Base-by-base conservation (phyloP, 2,113 vertebrate genomes). In the Vulpes vulpes region DNA sequence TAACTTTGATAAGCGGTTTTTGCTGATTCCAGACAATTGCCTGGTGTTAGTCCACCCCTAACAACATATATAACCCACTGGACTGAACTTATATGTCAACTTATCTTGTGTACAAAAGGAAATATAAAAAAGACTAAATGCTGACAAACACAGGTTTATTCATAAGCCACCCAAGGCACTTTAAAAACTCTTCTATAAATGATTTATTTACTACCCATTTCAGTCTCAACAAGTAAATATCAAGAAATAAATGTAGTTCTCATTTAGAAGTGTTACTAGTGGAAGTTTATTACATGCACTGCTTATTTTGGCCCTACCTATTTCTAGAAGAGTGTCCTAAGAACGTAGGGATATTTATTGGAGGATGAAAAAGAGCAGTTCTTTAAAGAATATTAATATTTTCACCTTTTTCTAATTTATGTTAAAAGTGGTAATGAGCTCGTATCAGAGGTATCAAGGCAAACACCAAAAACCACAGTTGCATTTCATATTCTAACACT, bases 211-310 rank as follows among this genome's bases (percentile, higher is more conserved):
- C 25, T 95, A 51, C 11, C 30, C 25, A 64, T 19, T 96, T 82
- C 5, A 95, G 91, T 92, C 43, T 93, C 91, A 94, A 94, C 20
- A 87, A 89, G 4, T 65, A 89, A 76, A 65, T 38, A 90, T 25
- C 23, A 95, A 96, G 22, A 86, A 89, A 96, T 51, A 93, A 80
- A 91, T 22, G 3, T 7, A 62, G 30, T 95, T 95, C 32, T 79
- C 60, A 92, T 67, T 83, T 62, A 96, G 82, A 35, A 38, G 23
- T 89, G 38, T 94, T 32, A 87, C 38, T 95, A 91, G 4, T 78
- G n/a, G 89, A 82, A 71, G 38, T 71, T 91, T 11, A 91, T 86
- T 82, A 84, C 8, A 55, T 57, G 32, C 8, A 80, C 23, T 55
- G 16, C 22, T 91, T 96, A 57, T 88, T n/a, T 89, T 83, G 91